Conservation (phyloP, 2,797 vertebrate species). For the Thaleichthys pacificus region DNA sequence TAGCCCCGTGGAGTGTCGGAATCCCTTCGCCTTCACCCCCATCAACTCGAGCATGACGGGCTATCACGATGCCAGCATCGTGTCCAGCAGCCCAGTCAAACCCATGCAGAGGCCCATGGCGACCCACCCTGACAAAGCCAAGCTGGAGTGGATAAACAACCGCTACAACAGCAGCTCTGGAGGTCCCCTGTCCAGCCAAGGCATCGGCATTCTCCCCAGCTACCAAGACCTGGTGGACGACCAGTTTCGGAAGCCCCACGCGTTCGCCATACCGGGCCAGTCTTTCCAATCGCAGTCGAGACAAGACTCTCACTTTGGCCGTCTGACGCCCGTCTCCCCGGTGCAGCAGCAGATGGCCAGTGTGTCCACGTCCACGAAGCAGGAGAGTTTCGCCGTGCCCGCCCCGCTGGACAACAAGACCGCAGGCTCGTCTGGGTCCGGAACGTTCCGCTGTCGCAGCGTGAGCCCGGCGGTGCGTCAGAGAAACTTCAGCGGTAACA, state of each 20-base stretch:
- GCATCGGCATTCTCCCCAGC: slow-evolving; percentile 88
- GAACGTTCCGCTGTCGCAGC: slow-evolving; percentile 91
- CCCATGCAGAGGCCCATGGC: slow-evolving; percentile 99
- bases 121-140: slow-evolving; percentile 96
- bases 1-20: slow-evolving; percentile 96
- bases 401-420: slow-evolving; percentile 93
- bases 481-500: slow-evolving; percentile 93
- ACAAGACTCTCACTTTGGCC: slow-evolving; percentile 86
- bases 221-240: slow-evolving; percentile 97
- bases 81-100: slow-evolving; percentile 96
- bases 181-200: slow-evolving; percentile 83
- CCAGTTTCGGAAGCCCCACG: slow-evolving; percentile 96
- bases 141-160: slow-evolving; percentile 97
- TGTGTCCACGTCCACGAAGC: slow-evolving; percentile 79
- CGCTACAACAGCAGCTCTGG: slow-evolving; percentile 83
- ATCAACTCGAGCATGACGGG: slow-evolving; percentile 92
- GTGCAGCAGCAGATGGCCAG: slow-evolving; percentile 75
- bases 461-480: slow-evolving; percentile 97
- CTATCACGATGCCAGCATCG: slow-evolving; percentile 92
- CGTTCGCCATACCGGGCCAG: slow-evolving; percentile 95
- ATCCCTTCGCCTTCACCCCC: slow-evolving; percentile 96
- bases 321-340: slow-evolving; percentile 90
- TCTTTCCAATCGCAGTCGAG: slow-evolving; percentile 88
- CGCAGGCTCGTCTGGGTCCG: slow-evolving; percentile 75
- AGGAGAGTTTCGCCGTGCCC: slow-evolving; percentile 97